phyloP scores from a whole-genome alignment of 37 sponge, comb jelly and placozoan genomes.

The Aphrocallistes beatrix region DNA sequence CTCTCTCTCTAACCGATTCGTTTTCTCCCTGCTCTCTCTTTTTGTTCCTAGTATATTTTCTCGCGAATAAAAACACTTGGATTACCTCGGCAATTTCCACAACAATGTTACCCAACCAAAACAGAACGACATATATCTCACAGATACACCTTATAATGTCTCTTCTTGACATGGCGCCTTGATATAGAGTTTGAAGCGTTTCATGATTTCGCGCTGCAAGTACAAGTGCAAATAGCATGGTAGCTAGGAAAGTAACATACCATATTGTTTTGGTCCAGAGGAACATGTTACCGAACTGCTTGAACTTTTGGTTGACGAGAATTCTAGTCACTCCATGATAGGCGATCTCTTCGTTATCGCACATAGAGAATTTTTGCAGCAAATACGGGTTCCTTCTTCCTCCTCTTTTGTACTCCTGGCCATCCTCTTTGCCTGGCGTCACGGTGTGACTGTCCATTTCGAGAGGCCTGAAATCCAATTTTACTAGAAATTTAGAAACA shows the following conservation, averaged over 20 bases:
- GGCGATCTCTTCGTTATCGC: slow-evolving; percentile 5
- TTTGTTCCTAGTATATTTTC: not conserved
- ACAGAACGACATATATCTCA: not conserved
- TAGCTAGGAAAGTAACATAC: not conserved
- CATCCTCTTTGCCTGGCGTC: not conserved
- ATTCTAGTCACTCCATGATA: not conserved
- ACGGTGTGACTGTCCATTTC: too few species aligned
- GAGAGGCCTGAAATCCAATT: too few species aligned
- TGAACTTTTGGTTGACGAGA: slow-evolving; percentile 1
- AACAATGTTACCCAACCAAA: not conserved
- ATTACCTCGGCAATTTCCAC: not conserved
- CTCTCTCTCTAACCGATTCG: not conserved
- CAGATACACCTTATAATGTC: not conserved
- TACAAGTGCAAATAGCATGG: not conserved
- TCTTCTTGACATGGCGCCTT: not conserved
- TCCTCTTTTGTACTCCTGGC: not conserved
- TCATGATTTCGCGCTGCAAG: not conserved
- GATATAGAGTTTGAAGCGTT: not conserved
- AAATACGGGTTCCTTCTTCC: not conserved
- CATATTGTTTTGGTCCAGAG: not conserved
- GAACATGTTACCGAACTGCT: not conserved
- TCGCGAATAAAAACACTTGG: not conserved
- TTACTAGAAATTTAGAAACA: too few species aligned
- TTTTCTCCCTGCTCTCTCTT: not conserved
- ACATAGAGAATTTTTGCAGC: not conserved